These are phyloP conservation scores for Tinamus major DNA, from an alignment of 2,797 vertebrate species.

Conservation along the genomic window DNA sequence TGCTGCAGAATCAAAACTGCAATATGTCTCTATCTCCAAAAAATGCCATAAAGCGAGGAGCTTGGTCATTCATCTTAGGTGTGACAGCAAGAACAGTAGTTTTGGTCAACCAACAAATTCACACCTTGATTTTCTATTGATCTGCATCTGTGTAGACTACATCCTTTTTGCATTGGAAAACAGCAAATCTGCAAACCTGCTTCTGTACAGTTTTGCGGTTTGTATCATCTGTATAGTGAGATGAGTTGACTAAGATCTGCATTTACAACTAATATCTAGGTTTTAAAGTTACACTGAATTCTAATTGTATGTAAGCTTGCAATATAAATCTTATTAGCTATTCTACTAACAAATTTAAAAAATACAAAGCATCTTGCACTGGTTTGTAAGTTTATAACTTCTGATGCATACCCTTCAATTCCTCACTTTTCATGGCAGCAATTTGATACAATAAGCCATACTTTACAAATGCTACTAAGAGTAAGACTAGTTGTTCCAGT, in stretches of 20 bases:
- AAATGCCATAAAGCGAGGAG: rapidly evolving
- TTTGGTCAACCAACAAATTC: background rate
- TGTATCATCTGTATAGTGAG: background rate
- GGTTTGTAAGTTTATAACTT: background rate
- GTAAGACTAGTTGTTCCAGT: conserved; percentile 22
- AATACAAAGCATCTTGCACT: background rate
- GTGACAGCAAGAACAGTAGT: rapidly evolving
- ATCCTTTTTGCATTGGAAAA: rapidly evolving
- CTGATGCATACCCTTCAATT: conserved; percentile 23
- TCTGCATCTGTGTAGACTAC: background rate
- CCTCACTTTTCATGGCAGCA: conserved; percentile 38
- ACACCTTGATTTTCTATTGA: background rate
- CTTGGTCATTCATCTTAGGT: rapidly evolving
- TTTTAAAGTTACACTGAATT: background rate
- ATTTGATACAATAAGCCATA: conserved; percentile 30
- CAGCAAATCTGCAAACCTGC: background rate
- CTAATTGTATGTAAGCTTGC: background rate
- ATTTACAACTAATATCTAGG: background rate
- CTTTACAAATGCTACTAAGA: conserved; percentile 39
- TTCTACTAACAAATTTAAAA: conserved; percentile 13
- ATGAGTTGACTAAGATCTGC: background rate
- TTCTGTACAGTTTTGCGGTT: rapidly evolving
- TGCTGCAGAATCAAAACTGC: background rate
- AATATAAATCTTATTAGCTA: background rate
- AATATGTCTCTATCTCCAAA: background rate